Evolutionary conservation across 1,140 invertebrate species (phyloP), one percentile per base, ranked within the genome.

Genomic region (Drosophila willistoni): DNA sequence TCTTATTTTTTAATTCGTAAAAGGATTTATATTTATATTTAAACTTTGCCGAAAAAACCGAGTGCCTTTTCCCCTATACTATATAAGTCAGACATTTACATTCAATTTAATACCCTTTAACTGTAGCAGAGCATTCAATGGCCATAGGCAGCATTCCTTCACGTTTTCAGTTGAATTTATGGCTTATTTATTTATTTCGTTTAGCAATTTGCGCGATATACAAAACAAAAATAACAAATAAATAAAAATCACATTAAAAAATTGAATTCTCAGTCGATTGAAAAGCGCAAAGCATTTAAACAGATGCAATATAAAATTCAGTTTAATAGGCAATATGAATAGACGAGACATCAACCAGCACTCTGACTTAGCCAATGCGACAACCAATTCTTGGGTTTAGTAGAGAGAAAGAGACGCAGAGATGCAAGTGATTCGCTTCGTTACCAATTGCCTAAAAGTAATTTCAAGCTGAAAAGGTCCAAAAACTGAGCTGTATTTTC

Each of bases 221-320:
- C 72, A 62, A 44, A 44, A 22, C 42, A 39, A 10, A 14, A 34
- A 41, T 44, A 76, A 68, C 62, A 76, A 76, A 60, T 41, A 41
- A 75, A 76, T 76, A 64, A 44, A 76, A 75, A 76, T 64, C 56
- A 51, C 54, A 76, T 64, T 70, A 47, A 76, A 29, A 64, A 55
- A 12, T 34, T 36, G 57, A 39, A 59, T 59, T 36, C 55, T 51
- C 44, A 22, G 44, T 51, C 13, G 44, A 51, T 22, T 9, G 44
- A 12, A 12, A 22, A 41, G 22, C n/a, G 25, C 54, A 57, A 12
- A 33, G n/a, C 42, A 60, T 44, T 73, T 63, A 33, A 34, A 56
- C 10, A 61, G 65, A 66, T 70, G 39, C 34, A 73, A 68, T 64
- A 63, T 73, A 41, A 73, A 63, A 61, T 42, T 69, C 54, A 69